These are phyloP conservation scores for Myrmophylax atrothorax DNA, from an alignment of 2,113 vertebrate species.

Conservation along the genomic window DNA sequence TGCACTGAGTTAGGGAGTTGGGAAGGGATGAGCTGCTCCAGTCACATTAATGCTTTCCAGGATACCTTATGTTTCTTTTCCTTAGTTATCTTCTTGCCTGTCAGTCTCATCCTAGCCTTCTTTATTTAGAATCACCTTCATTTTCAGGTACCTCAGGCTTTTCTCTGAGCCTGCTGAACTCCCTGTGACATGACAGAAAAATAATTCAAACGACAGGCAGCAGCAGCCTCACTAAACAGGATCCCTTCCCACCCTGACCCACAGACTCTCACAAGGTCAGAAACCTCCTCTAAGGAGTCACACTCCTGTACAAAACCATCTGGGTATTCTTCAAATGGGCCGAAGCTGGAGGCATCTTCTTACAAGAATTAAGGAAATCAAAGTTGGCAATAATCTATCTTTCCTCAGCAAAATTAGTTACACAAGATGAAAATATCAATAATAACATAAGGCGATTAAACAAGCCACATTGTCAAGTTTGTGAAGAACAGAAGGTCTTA, in stretches of 20 bases:
- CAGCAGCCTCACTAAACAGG: background rate
- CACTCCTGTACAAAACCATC: background rate
- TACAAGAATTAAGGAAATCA: background rate
- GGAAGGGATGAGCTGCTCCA: background rate
- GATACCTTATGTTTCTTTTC: background rate
- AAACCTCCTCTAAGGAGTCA: background rate
- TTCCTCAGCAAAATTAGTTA: constrained; percentile 7
- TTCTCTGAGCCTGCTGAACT: background rate
- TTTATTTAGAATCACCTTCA: background rate
- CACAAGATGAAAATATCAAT: constrained; percentile 24
- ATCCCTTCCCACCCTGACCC: background rate
- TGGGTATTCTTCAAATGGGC: background rate
- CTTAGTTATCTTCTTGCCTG: background rate
- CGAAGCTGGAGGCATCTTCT: background rate
- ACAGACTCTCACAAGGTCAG: background rate
- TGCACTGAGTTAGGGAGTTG: background rate
- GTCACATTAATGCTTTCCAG: background rate
- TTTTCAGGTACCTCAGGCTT: background rate
- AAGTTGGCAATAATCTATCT: background rate
- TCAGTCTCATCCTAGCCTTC: background rate
- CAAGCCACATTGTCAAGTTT: background rate
- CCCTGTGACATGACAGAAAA: background rate
- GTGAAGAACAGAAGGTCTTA: constrained; percentile 53
- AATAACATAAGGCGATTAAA: constrained; percentile 29
- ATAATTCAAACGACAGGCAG: background rate